phyloP scores from a whole-genome alignment of 1,140 invertebrate species.

The Aricia agestis region DNA sequence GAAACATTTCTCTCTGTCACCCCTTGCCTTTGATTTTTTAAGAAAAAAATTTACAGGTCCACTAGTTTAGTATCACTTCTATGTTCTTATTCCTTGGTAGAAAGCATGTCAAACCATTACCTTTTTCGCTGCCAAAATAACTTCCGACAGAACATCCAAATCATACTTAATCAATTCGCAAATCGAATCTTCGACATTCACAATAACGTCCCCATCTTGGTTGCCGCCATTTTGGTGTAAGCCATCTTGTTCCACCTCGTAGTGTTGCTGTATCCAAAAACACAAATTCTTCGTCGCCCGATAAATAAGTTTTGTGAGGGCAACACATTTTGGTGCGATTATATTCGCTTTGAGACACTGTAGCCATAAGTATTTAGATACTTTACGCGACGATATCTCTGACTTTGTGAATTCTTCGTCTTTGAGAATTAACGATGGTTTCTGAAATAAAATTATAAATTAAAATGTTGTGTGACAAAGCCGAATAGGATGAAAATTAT shows the following conservation, averaged over 20 bases:
- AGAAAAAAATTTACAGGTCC: too few species aligned
- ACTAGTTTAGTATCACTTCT: too few species aligned
- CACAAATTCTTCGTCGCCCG: constrained; percentile 46
- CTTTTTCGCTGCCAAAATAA: constrained; percentile 60
- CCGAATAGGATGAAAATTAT: too few species aligned
- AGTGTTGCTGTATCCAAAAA: constrained; percentile 55
- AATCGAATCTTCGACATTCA: constrained; percentile 48
- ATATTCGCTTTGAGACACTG: constrained; percentile 59
- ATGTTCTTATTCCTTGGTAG: too few species aligned
- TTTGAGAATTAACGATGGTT: constrained; percentile 49
- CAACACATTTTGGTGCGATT: constrained; percentile 52
- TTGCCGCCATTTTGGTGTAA: constrained; percentile 24
- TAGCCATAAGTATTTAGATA: constrained; percentile 48
- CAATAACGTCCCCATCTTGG: constrained; percentile 30
- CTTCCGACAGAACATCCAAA: constrained; percentile 55
- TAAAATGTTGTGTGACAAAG: too few species aligned
- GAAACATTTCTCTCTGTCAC: too few species aligned
- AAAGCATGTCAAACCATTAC: constrained; percentile 26
- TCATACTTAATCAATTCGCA: constrained; percentile 50
- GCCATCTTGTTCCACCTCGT: constrained; percentile 33
- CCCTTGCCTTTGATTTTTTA: too few species aligned
- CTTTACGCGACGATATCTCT: constrained; percentile 41
- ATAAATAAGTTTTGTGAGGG: constrained; percentile 53
- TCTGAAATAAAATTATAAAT: constrained; percentile 41
- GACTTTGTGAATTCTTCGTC: constrained; percentile 36